Percentiles rank a stretch among this genome's conserved stretches.
Conservation (phyloP, 2,113 vertebrate species). For the Cynoglossus semilaevis region DNA sequence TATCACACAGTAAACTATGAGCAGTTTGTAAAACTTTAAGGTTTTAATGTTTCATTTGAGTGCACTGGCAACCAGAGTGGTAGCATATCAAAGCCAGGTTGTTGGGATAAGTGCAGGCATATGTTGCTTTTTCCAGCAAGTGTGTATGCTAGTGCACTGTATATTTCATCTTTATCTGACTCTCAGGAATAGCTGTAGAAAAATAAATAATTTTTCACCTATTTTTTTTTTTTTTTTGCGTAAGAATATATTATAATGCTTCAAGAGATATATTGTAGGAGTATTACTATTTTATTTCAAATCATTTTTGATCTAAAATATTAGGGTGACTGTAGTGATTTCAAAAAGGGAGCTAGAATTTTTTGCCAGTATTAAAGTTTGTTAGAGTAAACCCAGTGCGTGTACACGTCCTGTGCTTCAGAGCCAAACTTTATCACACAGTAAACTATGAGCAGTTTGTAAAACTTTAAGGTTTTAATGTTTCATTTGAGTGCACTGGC, state of each 20-base stretch:
- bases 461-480: neutral
- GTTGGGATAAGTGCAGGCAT: neutral
- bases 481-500: neutral
- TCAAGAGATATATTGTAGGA: too few species aligned
- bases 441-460: conserved; percentile 1
- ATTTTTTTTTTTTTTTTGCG: too few species aligned
- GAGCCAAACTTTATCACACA: neutral
- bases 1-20: neutral
- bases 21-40: neutral
- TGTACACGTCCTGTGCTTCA: neutral
- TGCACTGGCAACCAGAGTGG: neutral
- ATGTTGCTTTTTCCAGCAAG: neutral
- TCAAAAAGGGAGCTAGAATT: too few species aligned
- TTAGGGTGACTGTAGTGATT: too few species aligned
- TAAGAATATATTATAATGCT: too few species aligned
- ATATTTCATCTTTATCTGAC: neutral
- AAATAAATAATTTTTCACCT: neutral
- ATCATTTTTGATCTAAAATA: too few species aligned
- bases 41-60: neutral
- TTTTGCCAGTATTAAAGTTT: too few species aligned
- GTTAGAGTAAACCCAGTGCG: neutral
- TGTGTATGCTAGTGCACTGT: neutral
- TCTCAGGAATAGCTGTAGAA: neutral
- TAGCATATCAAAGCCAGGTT: neutral
- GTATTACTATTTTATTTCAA: too few species aligned